A percentile compares a stretch with the other conserved stretches of the same genome.
Evolutionary conservation across 2,797 vertebrate species (phyloP).

Genomic region (Corythornis leucogaster): DNA sequence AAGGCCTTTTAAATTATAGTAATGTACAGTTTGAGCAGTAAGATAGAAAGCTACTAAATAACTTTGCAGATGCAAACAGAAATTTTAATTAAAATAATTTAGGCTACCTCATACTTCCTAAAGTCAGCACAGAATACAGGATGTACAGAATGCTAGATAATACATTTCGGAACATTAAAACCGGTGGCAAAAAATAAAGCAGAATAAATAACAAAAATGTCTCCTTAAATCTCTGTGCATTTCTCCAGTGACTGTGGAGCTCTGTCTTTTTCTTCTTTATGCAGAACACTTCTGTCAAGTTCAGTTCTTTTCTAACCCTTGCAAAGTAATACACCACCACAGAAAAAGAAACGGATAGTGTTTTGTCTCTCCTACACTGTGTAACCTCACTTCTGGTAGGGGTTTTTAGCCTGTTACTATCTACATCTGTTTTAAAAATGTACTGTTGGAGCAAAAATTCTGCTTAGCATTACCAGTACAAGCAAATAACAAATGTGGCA

Average conservation of each 20-base stretch:
- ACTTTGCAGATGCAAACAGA: background rate
- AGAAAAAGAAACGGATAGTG: background rate
- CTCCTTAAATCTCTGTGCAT: background rate
- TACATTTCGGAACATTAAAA: background rate
- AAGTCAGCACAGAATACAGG: background rate
- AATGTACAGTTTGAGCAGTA: background rate
- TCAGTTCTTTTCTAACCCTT: background rate
- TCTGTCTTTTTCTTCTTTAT: background rate
- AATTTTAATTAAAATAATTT: background rate
- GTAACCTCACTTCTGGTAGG: background rate
- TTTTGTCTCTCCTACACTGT: background rate
- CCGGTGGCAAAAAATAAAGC: background rate
- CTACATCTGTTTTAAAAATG: background rate
- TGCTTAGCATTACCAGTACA: background rate
- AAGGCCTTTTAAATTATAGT: background rate
- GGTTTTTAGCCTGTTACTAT: background rate
- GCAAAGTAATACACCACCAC: background rate
- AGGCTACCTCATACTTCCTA: background rate
- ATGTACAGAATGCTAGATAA: background rate
- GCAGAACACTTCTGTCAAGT: background rate
- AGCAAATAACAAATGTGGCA: background rate
- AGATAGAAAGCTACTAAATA: background rate
- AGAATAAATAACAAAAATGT: background rate
- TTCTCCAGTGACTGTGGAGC: background rate
- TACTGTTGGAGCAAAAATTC: background rate